phyloP scores from a whole-genome alignment of 2,113 vertebrate species.

The Noctilio leporinus region DNA sequence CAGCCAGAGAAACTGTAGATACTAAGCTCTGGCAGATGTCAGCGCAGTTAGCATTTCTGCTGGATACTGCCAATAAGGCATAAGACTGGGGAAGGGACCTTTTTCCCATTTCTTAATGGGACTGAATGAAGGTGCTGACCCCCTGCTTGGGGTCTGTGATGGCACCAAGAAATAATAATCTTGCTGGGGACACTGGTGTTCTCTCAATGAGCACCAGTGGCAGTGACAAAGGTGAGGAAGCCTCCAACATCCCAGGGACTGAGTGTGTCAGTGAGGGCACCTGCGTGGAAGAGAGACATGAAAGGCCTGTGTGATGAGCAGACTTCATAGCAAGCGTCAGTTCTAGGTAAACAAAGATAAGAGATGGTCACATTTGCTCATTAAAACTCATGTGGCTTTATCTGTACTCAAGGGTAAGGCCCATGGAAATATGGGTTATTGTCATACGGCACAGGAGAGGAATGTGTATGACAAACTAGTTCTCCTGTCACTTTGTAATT shows the following conservation, averaged over 20 bases:
- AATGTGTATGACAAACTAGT: neutral
- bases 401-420: neutral
- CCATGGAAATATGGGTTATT: neutral
- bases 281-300: neutral
- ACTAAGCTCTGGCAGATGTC: neutral
- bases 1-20: neutral
- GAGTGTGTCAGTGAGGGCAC: neutral
- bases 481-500: neutral
- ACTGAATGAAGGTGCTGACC: neutral
- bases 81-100: neutral
- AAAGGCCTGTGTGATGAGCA: no score
- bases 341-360: neutral
- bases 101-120: neutral
- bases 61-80: neutral
- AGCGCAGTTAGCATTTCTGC: neutral
- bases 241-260: no score
- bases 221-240: neutral
- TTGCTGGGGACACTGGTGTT: neutral
- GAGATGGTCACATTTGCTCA: neutral
- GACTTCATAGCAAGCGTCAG: neutral
- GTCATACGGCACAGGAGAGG: neutral
- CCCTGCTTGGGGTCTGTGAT: accelerated
- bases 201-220: neutral
- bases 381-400: neutral
- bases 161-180: neutral